Evolutionary conservation across 2,888 invertebrate species (phyloP).

Genomic region (Lithosia quadra): DNA sequence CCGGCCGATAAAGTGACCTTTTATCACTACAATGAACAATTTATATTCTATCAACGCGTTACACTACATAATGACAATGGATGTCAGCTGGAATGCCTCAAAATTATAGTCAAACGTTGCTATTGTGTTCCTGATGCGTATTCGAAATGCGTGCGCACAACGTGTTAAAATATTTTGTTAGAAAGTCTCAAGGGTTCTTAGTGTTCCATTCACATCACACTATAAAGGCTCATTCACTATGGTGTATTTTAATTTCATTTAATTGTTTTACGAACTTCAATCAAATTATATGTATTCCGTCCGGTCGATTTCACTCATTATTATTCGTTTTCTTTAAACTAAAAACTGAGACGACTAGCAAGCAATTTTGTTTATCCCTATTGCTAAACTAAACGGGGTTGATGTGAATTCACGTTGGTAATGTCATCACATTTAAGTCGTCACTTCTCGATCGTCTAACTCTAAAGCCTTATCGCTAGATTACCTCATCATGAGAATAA

Average conservation of each 20-base stretch:
- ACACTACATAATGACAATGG: conserved; percentile 49
- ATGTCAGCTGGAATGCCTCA: conserved; percentile 58
- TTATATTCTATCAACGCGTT: conserved; percentile 36
- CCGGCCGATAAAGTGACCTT: conserved; percentile 10
- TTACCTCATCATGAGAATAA: too few species aligned
- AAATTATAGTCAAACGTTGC: conserved; percentile 65
- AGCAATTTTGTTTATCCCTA: too few species aligned
- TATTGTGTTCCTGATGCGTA: conserved; percentile 73
- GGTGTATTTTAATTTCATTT: not conserved
- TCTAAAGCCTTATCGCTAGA: too few species aligned
- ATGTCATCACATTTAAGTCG: too few species aligned
- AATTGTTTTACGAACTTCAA: too few species aligned
- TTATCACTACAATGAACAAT: conserved; percentile 30
- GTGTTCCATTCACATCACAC: conserved; percentile 55
- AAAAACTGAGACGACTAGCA: too few species aligned
- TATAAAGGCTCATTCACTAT: conserved; percentile 20
- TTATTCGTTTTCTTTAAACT: too few species aligned
- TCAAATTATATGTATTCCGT: too few species aligned
- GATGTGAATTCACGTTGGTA: too few species aligned
- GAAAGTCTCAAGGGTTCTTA: conserved; percentile 75
- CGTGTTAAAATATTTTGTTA: conserved; percentile 79
- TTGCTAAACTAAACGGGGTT: too few species aligned
- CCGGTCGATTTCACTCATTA: too few species aligned
- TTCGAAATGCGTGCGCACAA: conserved; percentile 69
- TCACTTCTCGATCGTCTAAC: too few species aligned